Conservation (phyloP, 64 coral and sea anemone genomes). For the Exaiptasia diaphana region DNA sequence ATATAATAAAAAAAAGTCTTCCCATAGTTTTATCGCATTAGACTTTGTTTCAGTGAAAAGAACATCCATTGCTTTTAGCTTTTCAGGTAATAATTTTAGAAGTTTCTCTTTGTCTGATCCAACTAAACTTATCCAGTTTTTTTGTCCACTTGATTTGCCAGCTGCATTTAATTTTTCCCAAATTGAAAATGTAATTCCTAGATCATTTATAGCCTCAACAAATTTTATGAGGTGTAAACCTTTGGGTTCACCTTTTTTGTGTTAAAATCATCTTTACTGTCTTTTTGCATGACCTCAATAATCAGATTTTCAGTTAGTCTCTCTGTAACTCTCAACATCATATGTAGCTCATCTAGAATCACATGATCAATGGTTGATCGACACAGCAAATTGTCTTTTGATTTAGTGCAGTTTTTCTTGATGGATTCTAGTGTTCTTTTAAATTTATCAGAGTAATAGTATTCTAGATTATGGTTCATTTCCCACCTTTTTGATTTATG, state of each 20-base stretch:
- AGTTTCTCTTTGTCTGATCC: conserved; percentile 52
- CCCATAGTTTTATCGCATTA: conserved; percentile 17
- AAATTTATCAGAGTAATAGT: not conserved
- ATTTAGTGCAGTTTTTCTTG: not conserved
- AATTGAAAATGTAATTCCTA: conserved; percentile 8
- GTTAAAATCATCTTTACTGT: conserved; percentile 39
- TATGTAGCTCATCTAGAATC: conserved; percentile 68
- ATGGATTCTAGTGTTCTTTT: conserved; percentile 26
- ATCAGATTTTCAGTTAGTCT: conserved; percentile 54
- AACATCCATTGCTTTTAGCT: conserved; percentile 29
- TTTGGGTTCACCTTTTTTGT: conserved; percentile 26
- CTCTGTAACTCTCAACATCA: conserved; percentile 71
- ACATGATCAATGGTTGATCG: conserved; percentile 60
- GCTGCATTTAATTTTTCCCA: conserved; percentile 47
- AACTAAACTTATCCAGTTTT: conserved; percentile 46
- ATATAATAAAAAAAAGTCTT: conserved; percentile 22
- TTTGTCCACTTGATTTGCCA: conserved; percentile 17
- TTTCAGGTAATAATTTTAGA: conserved; percentile 14
- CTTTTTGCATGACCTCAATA: conserved; percentile 53
- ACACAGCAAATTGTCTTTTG: conserved; percentile 47
- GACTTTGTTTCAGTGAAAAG: conserved; percentile 35
- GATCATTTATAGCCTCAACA: conserved; percentile 27
- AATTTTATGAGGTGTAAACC: conserved; percentile 18
- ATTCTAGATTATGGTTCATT: not conserved
- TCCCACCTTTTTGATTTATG: conserved; percentile 13